A percentile compares a stretch with the other conserved stretches of the same genome.
Conservation (phyloP, 2,888 invertebrate genomes). For the Mythimna albipuncta region DNA sequence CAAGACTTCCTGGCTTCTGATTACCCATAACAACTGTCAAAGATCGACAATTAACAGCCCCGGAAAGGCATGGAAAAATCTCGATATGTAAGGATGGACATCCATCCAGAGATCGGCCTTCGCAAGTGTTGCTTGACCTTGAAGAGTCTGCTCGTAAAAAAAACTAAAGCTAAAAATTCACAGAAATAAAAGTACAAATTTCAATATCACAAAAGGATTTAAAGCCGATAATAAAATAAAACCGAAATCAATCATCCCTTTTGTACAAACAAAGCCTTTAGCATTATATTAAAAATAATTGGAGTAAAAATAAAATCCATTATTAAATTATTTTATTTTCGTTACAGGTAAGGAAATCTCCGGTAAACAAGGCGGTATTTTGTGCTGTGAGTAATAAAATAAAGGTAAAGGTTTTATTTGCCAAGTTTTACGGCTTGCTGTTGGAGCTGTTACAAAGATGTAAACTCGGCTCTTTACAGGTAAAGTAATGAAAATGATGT, state of each 20-base stretch:
- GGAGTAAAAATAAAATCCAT: conserved; percentile 8
- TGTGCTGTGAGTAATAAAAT: conserved; percentile 45
- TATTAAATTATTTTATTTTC: conserved; percentile 41
- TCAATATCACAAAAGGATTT: background rate
- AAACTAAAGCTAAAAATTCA: too few species aligned
- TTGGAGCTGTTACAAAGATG: conserved; percentile 24
- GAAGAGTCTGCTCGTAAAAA: too few species aligned
- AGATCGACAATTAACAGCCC: too few species aligned
- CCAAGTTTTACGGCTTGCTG: conserved; percentile 43
- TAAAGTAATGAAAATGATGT: conserved; percentile 30
- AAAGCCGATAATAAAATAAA: background rate
- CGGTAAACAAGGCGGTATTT: conserved; percentile 29
- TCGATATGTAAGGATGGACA: too few species aligned
- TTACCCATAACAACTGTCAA: too few species aligned
- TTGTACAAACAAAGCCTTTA: background rate
- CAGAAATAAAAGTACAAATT: too few species aligned
- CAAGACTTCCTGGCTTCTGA: too few species aligned
- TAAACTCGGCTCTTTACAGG: conserved; percentile 16
- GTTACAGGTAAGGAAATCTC: conserved; percentile 59
- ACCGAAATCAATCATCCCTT: background rate
- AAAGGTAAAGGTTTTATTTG: conserved; percentile 61
- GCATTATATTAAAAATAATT: background rate
- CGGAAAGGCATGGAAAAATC: too few species aligned
- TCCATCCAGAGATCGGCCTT: too few species aligned
- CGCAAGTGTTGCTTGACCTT: too few species aligned